Evolutionary conservation across 92 coral and sea anemone genomes (phyloP).

Genomic region (Heliopora coerulea): DNA sequence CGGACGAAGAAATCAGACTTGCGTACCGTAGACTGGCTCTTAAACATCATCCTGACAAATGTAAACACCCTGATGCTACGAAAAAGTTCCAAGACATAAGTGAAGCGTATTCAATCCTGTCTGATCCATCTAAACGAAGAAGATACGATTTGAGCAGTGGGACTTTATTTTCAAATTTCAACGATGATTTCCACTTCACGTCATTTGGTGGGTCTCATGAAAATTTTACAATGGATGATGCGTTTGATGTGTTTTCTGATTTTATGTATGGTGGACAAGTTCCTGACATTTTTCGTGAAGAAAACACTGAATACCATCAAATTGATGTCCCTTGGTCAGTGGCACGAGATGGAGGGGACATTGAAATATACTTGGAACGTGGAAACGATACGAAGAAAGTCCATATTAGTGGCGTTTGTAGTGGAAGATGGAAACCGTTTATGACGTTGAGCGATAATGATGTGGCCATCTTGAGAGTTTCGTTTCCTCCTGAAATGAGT

Average conservation of each 20-base stretch:
- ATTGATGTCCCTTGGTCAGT: conserved; percentile 36
- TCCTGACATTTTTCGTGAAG: conserved; percentile 34
- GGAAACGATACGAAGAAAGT: background rate
- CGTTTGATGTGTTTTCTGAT: conserved; percentile 35
- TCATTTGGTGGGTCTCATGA: background rate
- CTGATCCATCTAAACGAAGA: conserved; percentile 77
- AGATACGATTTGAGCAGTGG: conserved; percentile 21
- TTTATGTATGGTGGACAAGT: conserved; percentile 41
- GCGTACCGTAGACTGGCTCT: conserved; percentile 90
- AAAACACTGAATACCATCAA: conserved; percentile 18
- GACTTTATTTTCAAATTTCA: background rate
- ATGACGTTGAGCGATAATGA: conserved; percentile 7
- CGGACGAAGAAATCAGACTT: conserved; percentile 77
- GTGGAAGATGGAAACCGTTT: conserved; percentile 41
- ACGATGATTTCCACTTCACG: conserved; percentile 21
- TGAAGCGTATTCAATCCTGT: conserved; percentile 90
- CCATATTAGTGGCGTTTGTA: conserved; percentile 19
- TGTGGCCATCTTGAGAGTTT: conserved; percentile 23
- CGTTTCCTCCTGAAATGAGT: conserved; percentile 26
- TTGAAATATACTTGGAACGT: background rate
- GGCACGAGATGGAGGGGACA: conserved; percentile 16
- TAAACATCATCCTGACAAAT: conserved; percentile 91
- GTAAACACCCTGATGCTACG: conserved; percentile 86
- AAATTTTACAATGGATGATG: conserved; percentile 36
- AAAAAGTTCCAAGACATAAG: conserved; percentile 91